Conservation (phyloP, 2,797 vertebrate species). For the Lagocephalus sceleratus region DNA sequence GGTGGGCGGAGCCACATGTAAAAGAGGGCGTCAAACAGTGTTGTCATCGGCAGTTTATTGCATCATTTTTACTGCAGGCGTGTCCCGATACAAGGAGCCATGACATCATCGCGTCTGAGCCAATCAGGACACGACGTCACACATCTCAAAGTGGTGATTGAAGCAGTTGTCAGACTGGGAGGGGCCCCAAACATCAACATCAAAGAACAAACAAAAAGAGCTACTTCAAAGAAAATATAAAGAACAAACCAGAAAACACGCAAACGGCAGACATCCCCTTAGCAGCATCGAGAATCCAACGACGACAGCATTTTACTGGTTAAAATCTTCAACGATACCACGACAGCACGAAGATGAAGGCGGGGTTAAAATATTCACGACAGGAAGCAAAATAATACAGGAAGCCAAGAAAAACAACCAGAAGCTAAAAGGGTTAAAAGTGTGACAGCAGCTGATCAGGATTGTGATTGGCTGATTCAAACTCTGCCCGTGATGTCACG, state of each 20-base stretch:
- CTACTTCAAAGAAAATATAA: constrained; percentile 20
- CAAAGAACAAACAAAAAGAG: constrained; percentile 20
- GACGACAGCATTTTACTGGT: too few species aligned
- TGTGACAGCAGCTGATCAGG: constrained; percentile 36
- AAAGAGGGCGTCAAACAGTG: neutral
- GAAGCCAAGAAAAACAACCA: constrained; percentile 13
- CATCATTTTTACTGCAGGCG: constrained; percentile 47
- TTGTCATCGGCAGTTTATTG: constrained; percentile 55
- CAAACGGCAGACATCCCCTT: neutral
- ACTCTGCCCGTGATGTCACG: too few species aligned
- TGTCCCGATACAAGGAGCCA: constrained; percentile 22
- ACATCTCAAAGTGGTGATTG: constrained; percentile 16
- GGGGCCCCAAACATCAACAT: constrained; percentile 15
- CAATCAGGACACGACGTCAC: neutral
- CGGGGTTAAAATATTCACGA: constrained; percentile 39
- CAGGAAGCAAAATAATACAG: constrained; percentile 23
- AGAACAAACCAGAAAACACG: constrained; percentile 22
- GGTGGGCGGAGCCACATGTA: too few species aligned
- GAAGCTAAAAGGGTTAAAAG: neutral
- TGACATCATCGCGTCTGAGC: constrained; percentile 24
- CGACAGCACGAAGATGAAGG: neutral
- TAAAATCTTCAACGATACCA: neutral
- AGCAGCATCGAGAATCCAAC: neutral
- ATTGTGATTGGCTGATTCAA: constrained; percentile 39
- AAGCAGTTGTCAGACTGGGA: constrained; percentile 10